Conservation (phyloP, 2,888 invertebrate genomes). For the Andrena hattorfiana region DNA sequence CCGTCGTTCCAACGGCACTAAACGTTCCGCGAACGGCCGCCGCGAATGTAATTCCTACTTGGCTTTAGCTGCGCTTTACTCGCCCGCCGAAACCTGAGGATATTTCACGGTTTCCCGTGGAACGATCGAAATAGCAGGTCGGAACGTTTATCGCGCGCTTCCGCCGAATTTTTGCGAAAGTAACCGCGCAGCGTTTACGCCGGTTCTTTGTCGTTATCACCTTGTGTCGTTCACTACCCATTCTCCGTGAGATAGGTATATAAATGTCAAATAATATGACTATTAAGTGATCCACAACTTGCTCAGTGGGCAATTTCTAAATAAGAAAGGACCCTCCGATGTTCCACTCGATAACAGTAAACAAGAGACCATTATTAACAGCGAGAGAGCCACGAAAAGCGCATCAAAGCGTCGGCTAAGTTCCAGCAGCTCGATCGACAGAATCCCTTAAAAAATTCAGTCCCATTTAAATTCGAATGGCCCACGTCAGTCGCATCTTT, state of each 20-base stretch:
- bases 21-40: conserved; percentile 67
- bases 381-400: too few species aligned
- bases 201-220: conserved; percentile 5
- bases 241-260: neutral
- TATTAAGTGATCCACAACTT: too few species aligned
- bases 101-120: conserved; percentile 70
- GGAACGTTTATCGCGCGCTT: conserved; percentile 64
- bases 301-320: too few species aligned
- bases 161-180: conserved; percentile 27
- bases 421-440: neutral
- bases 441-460: neutral
- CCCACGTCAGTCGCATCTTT: neutral
- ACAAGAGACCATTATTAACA: too few species aligned
- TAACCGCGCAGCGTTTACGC: conserved; percentile 48
- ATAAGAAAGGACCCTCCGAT: too few species aligned
- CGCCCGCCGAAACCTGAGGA: conserved; percentile 60
- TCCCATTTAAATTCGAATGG: conserved; percentile 26
- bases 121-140: conserved; percentile 64
- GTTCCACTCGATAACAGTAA: too few species aligned
- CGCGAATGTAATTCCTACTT: conserved; percentile 64
- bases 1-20: conserved; percentile 69
- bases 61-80: conserved; percentile 56
- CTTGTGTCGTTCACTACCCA: neutral
- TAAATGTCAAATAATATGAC: neutral
- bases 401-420: too few species aligned